Conservation (phyloP, 2,797 vertebrate genomes). For the Schizothorax lantsangensis region DNA sequence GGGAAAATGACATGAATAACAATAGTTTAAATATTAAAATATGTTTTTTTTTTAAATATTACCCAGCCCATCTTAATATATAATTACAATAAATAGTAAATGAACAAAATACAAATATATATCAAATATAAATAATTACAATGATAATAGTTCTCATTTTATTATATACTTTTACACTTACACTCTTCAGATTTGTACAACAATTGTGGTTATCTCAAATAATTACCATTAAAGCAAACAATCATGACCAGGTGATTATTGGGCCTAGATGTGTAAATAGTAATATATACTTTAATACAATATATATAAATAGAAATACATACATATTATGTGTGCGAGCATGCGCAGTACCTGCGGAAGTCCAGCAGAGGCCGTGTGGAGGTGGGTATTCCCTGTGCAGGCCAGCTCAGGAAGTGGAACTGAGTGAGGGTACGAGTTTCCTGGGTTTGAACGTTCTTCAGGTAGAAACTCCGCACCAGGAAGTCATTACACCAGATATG, state of each 20-base stretch:
- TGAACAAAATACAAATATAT: background rate
- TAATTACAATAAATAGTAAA: background rate
- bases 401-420: slow-evolving; percentile 99
- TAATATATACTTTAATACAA: background rate
- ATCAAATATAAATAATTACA: background rate
- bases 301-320: background rate
- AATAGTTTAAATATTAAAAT: background rate
- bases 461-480: slow-evolving; percentile 96
- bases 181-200: background rate
- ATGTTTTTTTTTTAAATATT: background rate
- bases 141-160: background rate
- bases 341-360: slow-evolving; percentile 88
- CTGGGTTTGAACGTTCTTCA: slow-evolving; percentile 96
- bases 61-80: background rate
- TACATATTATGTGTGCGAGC: background rate
- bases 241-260: background rate
- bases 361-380: slow-evolving; percentile 94
- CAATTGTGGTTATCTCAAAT: background rate
- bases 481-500: slow-evolving; percentile 99
- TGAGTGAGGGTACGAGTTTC: slow-evolving; percentile 97
- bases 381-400: slow-evolving; percentile 91
- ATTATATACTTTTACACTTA: background rate
- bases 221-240: background rate
- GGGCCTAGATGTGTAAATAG: background rate
- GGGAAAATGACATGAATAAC: background rate